Conservation (phyloP, 1,140 invertebrate species). For the Ceratosolen solmsi region DNA sequence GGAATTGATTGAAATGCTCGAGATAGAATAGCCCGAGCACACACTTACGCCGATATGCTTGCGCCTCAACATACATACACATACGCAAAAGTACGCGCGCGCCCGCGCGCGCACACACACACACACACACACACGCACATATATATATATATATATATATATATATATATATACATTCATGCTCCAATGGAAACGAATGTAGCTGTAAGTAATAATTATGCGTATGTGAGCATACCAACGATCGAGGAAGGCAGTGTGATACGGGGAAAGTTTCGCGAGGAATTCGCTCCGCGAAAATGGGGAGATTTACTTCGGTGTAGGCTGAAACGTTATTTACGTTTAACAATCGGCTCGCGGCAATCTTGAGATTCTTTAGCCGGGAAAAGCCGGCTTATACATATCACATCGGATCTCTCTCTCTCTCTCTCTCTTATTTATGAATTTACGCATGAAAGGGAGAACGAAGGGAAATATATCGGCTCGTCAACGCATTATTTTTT, state of each 20-base stretch:
- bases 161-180: too few relatives aligned
- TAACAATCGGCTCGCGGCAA: constrained; percentile 22
- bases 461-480: too few relatives aligned
- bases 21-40: not conserved
- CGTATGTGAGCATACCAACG: not conserved
- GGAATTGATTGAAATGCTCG: constrained; percentile 15
- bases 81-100: too few relatives aligned
- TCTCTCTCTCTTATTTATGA: not conserved
- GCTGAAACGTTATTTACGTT: constrained; percentile 22
- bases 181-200: constrained; percentile 12
- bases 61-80: too few relatives aligned
- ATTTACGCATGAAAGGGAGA: not conserved
- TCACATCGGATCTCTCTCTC: not conserved
- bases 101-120: too few relatives aligned
- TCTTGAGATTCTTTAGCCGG: not conserved
- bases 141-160: too few relatives aligned
- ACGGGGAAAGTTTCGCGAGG: constrained; percentile 16
- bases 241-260: not conserved
- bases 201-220: constrained; percentile 6
- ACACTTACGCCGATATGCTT: too few relatives aligned
- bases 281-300: constrained; percentile 4
- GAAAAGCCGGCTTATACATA: constrained; percentile 29
- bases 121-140: too few relatives aligned
- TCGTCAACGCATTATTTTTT: too few relatives aligned
- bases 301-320: not conserved